phyloP scores from a whole-genome alignment of 2,113 vertebrate genomes.

The Rousettus leschenaultii region DNA sequence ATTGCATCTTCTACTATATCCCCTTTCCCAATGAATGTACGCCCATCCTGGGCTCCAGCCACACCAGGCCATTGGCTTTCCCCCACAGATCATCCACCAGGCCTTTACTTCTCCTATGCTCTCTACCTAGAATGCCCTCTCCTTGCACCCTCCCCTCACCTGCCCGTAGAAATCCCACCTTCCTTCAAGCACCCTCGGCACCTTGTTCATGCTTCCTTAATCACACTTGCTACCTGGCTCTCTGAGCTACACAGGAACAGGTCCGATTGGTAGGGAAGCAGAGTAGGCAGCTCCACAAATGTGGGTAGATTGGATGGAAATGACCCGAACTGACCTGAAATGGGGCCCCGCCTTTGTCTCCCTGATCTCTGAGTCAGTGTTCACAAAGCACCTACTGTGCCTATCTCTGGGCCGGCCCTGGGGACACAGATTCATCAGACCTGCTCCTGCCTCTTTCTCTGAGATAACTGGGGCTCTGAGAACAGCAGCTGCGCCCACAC shows the following conservation, averaged over 20 bases:
- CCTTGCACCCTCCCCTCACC: background rate
- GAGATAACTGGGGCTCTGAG: background rate
- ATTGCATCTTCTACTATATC: background rate
- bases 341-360: background rate
- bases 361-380: background rate
- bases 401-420: background rate
- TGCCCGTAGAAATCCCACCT: background rate
- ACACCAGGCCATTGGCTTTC: background rate
- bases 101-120: background rate
- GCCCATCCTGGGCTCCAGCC: background rate
- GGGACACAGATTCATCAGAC: background rate
- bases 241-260: background rate
- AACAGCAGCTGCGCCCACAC: background rate
- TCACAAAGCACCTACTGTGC: background rate
- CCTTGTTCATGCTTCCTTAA: background rate
- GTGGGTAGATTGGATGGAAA: background rate
- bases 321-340: background rate
- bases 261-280: background rate
- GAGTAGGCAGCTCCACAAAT: background rate
- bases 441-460: background rate
- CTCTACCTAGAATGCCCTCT: background rate
- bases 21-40: fast-evolving
- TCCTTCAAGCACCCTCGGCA: background rate
- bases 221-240: background rate
- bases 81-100: background rate